Evolutionary conservation across 2,888 invertebrate genomes (phyloP).

Genomic region (Rugalucina vietnamica): DNA sequence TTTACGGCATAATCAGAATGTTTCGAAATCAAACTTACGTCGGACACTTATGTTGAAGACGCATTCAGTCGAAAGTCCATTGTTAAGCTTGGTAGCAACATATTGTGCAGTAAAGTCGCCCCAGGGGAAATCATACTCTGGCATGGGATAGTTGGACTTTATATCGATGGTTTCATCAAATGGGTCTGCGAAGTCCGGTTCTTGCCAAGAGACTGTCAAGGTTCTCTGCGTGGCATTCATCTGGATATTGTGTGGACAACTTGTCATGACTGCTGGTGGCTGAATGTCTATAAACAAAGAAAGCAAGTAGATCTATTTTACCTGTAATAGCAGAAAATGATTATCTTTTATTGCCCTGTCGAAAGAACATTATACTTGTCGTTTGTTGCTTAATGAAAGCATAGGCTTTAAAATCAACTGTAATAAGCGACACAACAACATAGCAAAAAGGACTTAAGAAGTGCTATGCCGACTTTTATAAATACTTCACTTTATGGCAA

Average conservation of each 20-base stretch:
- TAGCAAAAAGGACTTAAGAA: no score
- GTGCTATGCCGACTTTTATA: no score
- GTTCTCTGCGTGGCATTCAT: slow-evolving; percentile 37
- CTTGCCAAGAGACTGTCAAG: slow-evolving; percentile 45
- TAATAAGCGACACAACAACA: no score
- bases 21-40: slow-evolving; percentile 64
- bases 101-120: slow-evolving; percentile 65
- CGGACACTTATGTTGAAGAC: slow-evolving; percentile 49
- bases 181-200: slow-evolving; percentile 64
- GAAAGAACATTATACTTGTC: no score
- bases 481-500: no score
- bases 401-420: no score
- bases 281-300: slow-evolving; percentile 55
- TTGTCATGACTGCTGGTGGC: slow-evolving; percentile 50
- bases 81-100: slow-evolving; percentile 58
- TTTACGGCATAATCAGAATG: no score
- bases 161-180: slow-evolving; percentile 40
- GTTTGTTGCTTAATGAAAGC: no score
- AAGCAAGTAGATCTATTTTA: no score
- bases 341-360: no score
- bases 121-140: slow-evolving; percentile 61
- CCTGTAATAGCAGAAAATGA: no score
- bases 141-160: slow-evolving; percentile 54
- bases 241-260: slow-evolving; percentile 42
- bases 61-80: slow-evolving; percentile 57